Evolutionary conservation across 2,797 vertebrate genomes (phyloP).

Genomic region (Aselliscus stoliczkanus): DNA sequence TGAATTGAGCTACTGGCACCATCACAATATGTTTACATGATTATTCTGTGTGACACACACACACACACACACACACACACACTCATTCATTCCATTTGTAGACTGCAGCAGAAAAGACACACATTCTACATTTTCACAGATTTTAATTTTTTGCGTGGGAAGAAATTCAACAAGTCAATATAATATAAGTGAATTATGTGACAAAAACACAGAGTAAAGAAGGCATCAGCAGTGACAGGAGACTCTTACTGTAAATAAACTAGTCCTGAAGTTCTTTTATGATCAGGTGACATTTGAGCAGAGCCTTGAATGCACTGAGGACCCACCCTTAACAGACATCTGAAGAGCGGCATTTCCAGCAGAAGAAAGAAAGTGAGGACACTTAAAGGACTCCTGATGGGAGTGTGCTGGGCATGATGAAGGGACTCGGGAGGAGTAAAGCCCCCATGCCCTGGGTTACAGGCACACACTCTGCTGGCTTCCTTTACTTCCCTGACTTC

Average conservation of each 20-base stretch:
- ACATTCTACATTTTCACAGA: not conserved
- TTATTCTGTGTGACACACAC: not conserved
- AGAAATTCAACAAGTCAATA: not conserved
- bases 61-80: too few relatives aligned
- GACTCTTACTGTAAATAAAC: not conserved
- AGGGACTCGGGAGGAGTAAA: not conserved
- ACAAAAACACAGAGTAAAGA: not conserved
- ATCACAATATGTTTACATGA: not conserved
- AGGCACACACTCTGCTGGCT: not conserved
- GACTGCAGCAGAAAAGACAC: not conserved
- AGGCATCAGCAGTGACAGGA: not conserved
- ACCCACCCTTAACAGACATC: not conserved
- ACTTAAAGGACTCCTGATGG: not conserved
- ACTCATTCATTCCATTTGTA: not conserved
- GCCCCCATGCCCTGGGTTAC: rapidly evolving
- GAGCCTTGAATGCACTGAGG: not conserved
- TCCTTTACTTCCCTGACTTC: not conserved
- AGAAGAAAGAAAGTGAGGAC: not conserved
- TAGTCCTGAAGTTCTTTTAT: not conserved
- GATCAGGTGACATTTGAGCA: not conserved
- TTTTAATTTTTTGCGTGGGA: not conserved
- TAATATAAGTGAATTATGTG: not conserved
- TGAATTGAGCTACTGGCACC: not conserved
- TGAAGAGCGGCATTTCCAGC: not conserved
- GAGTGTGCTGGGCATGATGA: not conserved